Conservation (phyloP, 30 jellyfish, hydroid and myxozoan genomes). For the Chironex yamaguchii region DNA sequence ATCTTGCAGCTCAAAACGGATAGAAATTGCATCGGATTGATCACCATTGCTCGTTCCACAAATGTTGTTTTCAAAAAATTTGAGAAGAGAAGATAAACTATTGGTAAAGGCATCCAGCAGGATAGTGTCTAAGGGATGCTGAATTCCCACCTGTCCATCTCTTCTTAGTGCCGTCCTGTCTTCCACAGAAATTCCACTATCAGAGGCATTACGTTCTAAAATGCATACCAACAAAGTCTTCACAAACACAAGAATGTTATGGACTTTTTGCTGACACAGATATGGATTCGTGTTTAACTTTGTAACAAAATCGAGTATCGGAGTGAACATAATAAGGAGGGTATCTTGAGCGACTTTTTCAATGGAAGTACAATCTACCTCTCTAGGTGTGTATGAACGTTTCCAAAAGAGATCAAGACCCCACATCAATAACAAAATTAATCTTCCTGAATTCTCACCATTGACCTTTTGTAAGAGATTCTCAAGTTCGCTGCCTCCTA, state of each 20-base stretch:
- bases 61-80: too few relatives aligned
- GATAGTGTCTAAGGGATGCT: background rate
- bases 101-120: background rate
- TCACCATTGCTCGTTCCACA: background rate
- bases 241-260: background rate
- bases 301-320: slow-evolving; percentile 18
- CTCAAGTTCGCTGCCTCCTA: too few relatives aligned
- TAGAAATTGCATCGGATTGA: background rate
- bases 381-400: too few relatives aligned
- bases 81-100: background rate
- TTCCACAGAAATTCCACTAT: background rate
- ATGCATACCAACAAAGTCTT: background rate
- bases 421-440: background rate
- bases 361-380: too few relatives aligned
- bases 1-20: background rate
- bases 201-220: background rate
- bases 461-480: too few relatives aligned
- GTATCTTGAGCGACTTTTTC: too few relatives aligned
- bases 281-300: slow-evolving; percentile 54
- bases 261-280: slow-evolving; percentile 3
- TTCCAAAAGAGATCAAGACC: background rate
- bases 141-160: background rate
- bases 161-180: background rate
- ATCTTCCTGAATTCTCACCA: background rate
- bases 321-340: too few relatives aligned